Conservation (phyloP, 2,113 vertebrate species). For the Apteryx mantelli region DNA sequence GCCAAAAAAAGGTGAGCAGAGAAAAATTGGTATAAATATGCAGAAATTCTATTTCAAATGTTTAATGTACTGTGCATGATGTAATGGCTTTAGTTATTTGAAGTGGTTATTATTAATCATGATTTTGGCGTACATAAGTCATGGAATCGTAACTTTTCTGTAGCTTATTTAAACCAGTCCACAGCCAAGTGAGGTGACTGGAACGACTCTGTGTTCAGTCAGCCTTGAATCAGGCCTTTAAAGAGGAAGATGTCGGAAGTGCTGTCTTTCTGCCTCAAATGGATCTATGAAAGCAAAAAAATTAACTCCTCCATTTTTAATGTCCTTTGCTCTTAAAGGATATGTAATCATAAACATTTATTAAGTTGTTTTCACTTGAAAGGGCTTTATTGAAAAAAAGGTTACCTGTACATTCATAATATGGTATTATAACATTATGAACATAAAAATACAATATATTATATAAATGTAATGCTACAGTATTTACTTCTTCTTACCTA, state of each 20-base stretch:
- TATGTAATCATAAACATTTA: not conserved
- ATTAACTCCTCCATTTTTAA: not conserved
- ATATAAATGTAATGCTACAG: not conserved
- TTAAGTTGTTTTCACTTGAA: not conserved
- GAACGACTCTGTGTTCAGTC: not conserved
- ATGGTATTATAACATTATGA: not conserved
- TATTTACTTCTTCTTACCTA: not conserved
- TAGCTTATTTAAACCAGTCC: not conserved
- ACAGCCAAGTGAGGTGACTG: not conserved
- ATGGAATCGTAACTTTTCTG: not conserved
- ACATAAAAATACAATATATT: not conserved
- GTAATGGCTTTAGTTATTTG: not conserved
- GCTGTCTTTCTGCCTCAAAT: not conserved
- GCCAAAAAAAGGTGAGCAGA: too few relatives aligned
- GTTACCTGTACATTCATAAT: not conserved
- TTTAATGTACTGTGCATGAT: not conserved
- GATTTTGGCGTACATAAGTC: not conserved
- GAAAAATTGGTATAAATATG: not conserved
- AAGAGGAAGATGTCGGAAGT: not conserved
- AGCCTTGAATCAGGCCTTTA: not conserved
- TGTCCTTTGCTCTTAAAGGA: not conserved
- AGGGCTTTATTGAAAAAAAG: not conserved
- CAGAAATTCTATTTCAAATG: not conserved
- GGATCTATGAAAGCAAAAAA: not conserved
- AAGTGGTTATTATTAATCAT: not conserved